Base-by-base conservation (phyloP, 1,140 invertebrate species). In the Acromyrmex echinatior region DNA sequence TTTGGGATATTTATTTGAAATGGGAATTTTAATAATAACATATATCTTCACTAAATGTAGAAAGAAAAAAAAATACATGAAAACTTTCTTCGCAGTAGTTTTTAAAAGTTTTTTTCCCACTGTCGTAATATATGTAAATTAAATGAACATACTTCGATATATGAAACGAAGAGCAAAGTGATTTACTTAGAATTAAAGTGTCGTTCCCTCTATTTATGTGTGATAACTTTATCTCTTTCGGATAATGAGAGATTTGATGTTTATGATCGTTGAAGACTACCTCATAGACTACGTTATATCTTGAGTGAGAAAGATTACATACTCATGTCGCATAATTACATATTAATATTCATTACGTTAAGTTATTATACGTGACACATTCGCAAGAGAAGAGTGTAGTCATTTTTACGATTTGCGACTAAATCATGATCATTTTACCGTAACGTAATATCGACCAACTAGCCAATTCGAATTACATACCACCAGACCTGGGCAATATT, bases 401-500 rank as follows among this genome's bases (percentile, higher is more conserved):
- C 60, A 56, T 45, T 60, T 80, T 80, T 76, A 81, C 21, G 58
- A 86, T 70, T 80, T 74, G 62, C 62, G 65, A 45, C 39, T 45
- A 10, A 74, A 76, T 81, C 63, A n/a, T 87, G 77, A 90, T 90
- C 88, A 89, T 12, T 51, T 77, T 86, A 65, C 78, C 71, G 51
- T 3, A 60, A 90, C 86, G 60, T 82, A 81, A 88, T 74, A 63
- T 53, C 80, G 87, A 81, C 73, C 14, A 53, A 31, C 56, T 79
- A n/a, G 45, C 73, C 88, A 80, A 87, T 87, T 87, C 49, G 70
- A 28, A 16, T 80, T 70, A 66, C 21, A 16, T 25, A 73, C 62
- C 28, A 31, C 28, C 25, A 25, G 25, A 25, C 1, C 25, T 25
- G 25, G 1, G 1, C 25, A 25, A 1, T 25, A 25, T 25, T 25